These are phyloP conservation scores for Pituophis catenifer DNA, from an alignment of 2,113 vertebrate genomes.

Conservation along the genomic window DNA sequence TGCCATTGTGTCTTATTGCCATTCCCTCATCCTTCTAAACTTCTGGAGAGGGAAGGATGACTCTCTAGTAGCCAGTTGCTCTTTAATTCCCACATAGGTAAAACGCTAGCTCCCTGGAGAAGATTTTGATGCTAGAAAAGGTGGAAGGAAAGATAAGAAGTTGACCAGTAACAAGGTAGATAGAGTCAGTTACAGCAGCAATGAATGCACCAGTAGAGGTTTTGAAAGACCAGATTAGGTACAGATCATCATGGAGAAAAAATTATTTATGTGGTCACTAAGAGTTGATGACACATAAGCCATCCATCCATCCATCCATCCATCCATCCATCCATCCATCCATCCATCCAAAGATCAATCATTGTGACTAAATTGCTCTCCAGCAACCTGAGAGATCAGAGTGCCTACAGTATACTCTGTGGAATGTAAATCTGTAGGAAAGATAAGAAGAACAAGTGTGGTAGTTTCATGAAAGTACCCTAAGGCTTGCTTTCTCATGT, in stretches of 20 bases:
- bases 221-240: background rate
- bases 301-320: background rate
- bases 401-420: background rate
- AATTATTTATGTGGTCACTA: background rate
- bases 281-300: background rate
- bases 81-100: background rate
- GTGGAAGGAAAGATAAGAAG: background rate
- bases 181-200: background rate
- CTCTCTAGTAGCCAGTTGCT: background rate
- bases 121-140: background rate
- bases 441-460: background rate
- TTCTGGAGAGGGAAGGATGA: background rate
- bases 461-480: background rate
- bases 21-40: background rate
- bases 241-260: background rate
- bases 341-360: background rate
- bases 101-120: background rate
- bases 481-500: background rate
- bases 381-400: background rate
- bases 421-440: background rate
- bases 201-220: background rate
- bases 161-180: background rate
- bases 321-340: background rate
- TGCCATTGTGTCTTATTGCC: background rate
- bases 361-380: background rate